Evolutionary conservation across 1,140 invertebrate species (phyloP).

Genomic region (Radopholus similis): DNA sequence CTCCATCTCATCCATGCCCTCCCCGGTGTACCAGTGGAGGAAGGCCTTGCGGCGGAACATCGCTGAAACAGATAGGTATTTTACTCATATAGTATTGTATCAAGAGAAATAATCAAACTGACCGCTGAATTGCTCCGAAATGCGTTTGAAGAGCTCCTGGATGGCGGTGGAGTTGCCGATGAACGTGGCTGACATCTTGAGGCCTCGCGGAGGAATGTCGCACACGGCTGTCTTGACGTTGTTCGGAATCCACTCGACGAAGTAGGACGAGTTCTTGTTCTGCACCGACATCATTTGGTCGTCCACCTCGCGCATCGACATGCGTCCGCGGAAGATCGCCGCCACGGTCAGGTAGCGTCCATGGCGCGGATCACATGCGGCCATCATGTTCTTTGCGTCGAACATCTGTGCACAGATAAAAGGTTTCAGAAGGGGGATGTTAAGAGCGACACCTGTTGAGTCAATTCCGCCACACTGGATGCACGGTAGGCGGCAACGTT

Average conservation of each 20-base stretch:
- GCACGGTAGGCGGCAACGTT: constrained; percentile 67
- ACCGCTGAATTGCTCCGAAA: constrained; percentile 47
- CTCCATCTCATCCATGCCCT: constrained; percentile 67
- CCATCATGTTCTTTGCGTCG: constrained; percentile 65
- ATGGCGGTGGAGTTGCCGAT: constrained; percentile 66
- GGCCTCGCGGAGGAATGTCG: constrained; percentile 62
- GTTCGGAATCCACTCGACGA: constrained; percentile 61
- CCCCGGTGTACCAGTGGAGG: constrained; percentile 79
- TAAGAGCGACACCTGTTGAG: constrained; percentile 73
- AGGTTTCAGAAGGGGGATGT: not conserved
- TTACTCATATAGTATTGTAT: not conserved
- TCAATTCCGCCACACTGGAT: constrained; percentile 79
- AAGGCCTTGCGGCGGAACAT: constrained; percentile 83
- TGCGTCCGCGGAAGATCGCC: constrained; percentile 82
- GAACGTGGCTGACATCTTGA: constrained; percentile 64
- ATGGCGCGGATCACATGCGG: constrained; percentile 75
- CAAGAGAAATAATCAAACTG: not conserved
- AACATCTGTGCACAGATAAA: constrained; percentile 74
- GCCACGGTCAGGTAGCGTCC: constrained; percentile 87
- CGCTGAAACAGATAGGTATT: constrained; percentile 64
- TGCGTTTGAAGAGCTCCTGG: constrained; percentile 66
- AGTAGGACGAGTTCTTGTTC: constrained; percentile 58
- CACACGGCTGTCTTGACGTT: constrained; percentile 61
- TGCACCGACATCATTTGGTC: constrained; percentile 57
- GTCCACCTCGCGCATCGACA: constrained; percentile 67